Evolutionary conservation across 2,113 vertebrate species (phyloP).

Genomic region (Perca fluviatilis): DNA sequence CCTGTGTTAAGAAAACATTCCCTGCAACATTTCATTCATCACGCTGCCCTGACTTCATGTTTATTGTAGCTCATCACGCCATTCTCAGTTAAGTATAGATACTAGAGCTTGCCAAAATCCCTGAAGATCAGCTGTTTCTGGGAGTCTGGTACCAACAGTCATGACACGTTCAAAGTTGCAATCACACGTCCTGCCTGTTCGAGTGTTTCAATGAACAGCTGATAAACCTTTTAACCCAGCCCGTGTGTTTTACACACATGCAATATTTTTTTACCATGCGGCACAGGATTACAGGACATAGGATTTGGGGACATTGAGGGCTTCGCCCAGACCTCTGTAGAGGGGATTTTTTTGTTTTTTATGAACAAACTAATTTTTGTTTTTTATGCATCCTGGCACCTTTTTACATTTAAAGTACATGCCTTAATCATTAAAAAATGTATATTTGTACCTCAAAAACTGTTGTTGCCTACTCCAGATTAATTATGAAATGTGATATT

Average conservation of each 20-base stretch:
- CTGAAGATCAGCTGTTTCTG: constrained; percentile 18
- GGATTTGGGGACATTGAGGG: too few relatives aligned
- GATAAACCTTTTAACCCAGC: constrained; percentile 38
- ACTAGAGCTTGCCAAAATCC: background rate
- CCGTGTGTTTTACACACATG: constrained; percentile 40
- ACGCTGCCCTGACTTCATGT: background rate
- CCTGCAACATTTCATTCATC: constrained; percentile 5
- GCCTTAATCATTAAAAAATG: too few relatives aligned
- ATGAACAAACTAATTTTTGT: too few relatives aligned
- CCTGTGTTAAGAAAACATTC: background rate
- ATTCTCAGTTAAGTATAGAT: constrained; percentile 15
- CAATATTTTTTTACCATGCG: constrained; percentile 55
- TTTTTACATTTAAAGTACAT: too few relatives aligned
- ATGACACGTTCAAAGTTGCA: constrained; percentile 42
- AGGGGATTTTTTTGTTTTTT: too few relatives aligned
- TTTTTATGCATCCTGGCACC: too few relatives aligned
- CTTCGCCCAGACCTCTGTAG: too few relatives aligned
- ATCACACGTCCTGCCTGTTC: constrained; percentile 6
- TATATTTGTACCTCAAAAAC: too few relatives aligned
- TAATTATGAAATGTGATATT: too few relatives aligned
- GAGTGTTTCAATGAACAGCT: background rate
- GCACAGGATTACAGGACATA: background rate
- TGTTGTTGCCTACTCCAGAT: too few relatives aligned
- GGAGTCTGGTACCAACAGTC: background rate
- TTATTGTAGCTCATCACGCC: background rate